Conservation (phyloP, 2,888 invertebrate species). For the Operophtera brumata region DNA sequence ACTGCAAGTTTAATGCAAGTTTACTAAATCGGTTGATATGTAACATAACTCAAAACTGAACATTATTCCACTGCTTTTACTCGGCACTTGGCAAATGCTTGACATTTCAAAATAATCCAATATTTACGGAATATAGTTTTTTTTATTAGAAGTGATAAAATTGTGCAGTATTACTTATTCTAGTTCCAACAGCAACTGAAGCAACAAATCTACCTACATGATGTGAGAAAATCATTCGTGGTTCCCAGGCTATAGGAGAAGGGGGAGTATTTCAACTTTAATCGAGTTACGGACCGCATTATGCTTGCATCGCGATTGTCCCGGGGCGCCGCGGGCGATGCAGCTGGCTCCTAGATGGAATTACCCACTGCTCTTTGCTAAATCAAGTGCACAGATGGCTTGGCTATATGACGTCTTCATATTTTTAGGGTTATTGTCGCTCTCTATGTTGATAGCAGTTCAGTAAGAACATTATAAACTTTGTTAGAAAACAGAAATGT, state of each 20-base stretch:
- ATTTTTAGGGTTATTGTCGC: not conserved
- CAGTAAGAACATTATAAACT: not conserved
- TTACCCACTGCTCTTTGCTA: conserved; percentile 51
- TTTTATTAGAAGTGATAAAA: too few species aligned
- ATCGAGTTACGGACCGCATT: conserved; percentile 54
- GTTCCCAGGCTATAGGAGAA: conserved; percentile 11
- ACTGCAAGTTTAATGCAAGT: too few species aligned
- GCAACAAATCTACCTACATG: not conserved
- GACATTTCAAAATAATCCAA: too few species aligned
- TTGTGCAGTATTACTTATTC: too few species aligned
- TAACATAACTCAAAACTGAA: too few species aligned
- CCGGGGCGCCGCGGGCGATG: conserved; percentile 31
- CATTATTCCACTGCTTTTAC: too few species aligned
- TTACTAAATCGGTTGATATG: too few species aligned
- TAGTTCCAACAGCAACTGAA: too few species aligned
- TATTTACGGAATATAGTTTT: too few species aligned
- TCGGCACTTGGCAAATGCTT: too few species aligned
- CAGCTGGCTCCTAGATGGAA: conserved; percentile 48
- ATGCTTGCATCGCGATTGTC: conserved; percentile 51
- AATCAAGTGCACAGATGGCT: conserved; percentile 40
- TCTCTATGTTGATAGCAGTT: not conserved
- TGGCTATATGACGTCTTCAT: not conserved
- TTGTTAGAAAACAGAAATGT: not conserved
- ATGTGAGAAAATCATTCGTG: not conserved
- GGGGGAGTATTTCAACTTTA: conserved; percentile 51